Evolutionary conservation across 2,888 invertebrate species (phyloP), one percentile per base, ranked within the genome.

Genomic region (Agrotis exclamationis): DNA sequence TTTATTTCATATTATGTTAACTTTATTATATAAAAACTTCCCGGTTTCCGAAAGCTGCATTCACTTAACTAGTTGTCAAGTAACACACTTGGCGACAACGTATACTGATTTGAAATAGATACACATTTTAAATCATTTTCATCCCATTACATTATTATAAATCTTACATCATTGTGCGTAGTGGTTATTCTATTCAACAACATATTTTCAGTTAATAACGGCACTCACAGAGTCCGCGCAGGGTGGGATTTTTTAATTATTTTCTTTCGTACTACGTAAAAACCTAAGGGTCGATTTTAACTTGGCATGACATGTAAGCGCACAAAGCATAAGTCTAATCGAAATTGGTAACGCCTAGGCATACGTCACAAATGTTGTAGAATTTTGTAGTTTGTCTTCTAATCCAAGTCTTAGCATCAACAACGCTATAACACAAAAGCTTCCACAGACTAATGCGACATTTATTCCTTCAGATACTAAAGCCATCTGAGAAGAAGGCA

Each of bases 401-500:
- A 33, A 63, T 58, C 44, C 14, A 53, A 63, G 14, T 39, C 44
- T 58, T 58, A 20, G 11, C 20, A n/a, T n/a, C n/a, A 33, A 63
- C 20, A 20, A 50, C 13, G 20, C 50, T 13, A 59, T n/a, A 56
- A 58, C 39, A 57, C 20, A 50, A 62, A 58, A 54, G 39, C 50
- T 73, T 56, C 59, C 51, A 28, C 56, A 77, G 73, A 68, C 76
- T 77, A 77, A 77, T 77, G 33, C 51, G 39, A 60, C 57, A 77
- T 77, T 77, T 64, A 71, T 70, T 79, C 63, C 77, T 79, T 77
- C 84, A 83, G 83, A 83, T 83, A 74, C 76, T 83, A 74, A 83
- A 83, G 84, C 83, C 83, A 84, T 83, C 99, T 79, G 99, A 99
- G 97, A 99, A 99, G 97, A 99, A 99, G 96, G 99, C 99, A 86